Percentiles rank a stretch among this genome's conserved stretches.
Conservation (phyloP, 2,113 vertebrate genomes). For the Coregonus clupeaformis region DNA sequence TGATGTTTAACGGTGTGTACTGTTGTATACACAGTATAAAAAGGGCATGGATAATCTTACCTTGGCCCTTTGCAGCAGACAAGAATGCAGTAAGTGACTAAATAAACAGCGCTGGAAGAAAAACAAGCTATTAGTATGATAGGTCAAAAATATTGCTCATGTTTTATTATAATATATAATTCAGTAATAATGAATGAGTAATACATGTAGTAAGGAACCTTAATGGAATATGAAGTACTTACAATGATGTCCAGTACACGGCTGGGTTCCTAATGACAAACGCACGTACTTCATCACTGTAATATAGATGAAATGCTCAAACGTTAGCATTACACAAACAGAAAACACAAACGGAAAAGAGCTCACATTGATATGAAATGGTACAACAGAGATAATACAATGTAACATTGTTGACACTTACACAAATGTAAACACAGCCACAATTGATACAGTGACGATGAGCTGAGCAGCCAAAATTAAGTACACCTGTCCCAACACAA, state of each 20-base stretch:
- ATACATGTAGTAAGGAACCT: not conserved
- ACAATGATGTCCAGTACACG: conserved; percentile 88
- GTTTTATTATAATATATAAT: not conserved
- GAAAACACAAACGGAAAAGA: not conserved
- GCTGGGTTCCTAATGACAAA: conserved; percentile 76
- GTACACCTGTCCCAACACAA: conserved; percentile 81
- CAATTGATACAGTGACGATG: conserved; percentile 81
- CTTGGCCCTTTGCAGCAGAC: conserved; percentile 87
- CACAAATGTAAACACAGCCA: conserved; percentile 84
- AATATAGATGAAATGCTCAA: conserved; percentile 23
- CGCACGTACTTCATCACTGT: conserved; percentile 70
- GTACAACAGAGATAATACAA: not conserved
- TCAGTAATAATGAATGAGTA: not conserved
- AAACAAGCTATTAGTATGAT: conserved; percentile 1
- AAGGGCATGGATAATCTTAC: conserved; percentile 69
- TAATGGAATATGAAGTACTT: conserved; percentile 61
- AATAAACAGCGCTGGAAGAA: conserved; percentile 81
- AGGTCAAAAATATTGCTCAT: not conserved
- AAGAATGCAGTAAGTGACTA: conserved; percentile 84
- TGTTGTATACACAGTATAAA: not conserved
- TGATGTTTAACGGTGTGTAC: not conserved
- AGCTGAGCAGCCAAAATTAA: conserved; percentile 87
- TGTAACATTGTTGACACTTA: conserved; percentile 54
- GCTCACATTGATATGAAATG: not conserved
- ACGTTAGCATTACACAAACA: not conserved